Evolutionary conservation across 1,140 invertebrate genomes (phyloP).

Genomic region (Harlomillsia oculata): DNA sequence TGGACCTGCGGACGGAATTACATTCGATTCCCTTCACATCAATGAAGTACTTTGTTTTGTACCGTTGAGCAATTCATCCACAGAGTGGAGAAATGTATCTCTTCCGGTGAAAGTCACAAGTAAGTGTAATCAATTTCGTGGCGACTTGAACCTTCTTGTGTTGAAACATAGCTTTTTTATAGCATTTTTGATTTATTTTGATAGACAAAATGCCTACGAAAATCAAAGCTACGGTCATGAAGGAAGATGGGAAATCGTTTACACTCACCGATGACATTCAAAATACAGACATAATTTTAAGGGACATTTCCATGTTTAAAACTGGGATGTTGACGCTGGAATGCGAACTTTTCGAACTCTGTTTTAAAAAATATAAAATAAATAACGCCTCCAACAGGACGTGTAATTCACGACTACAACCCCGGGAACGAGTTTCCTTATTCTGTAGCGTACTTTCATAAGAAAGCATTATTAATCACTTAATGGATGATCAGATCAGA

Average conservation of each 20-base stretch:
- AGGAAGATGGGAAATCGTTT: not conserved
- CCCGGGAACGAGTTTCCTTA: conserved; percentile 6
- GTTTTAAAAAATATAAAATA: too few species aligned
- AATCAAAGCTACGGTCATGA: conserved; percentile 1
- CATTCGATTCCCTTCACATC: not conserved
- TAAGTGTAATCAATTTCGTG: not conserved
- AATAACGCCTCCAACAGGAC: not conserved
- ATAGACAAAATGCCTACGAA: not conserved
- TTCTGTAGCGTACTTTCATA: conserved; percentile 4
- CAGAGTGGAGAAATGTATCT: conserved; percentile 7
- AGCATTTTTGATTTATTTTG: too few species aligned
- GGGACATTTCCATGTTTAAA: conserved; percentile 7
- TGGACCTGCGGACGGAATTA: conserved; percentile 2
- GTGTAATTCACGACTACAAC: conserved; percentile 8
- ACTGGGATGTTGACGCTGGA: not conserved
- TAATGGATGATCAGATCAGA: too few species aligned
- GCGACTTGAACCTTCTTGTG: too few species aligned
- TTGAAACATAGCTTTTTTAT: not conserved
- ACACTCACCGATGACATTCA: not conserved
- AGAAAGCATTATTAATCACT: too few species aligned
- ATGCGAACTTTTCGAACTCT: too few species aligned
- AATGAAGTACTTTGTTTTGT: conserved; percentile 5
- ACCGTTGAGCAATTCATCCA: not conserved
- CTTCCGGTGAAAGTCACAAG: conserved; percentile 1
- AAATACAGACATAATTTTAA: conserved; percentile 7